These are phyloP conservation scores for Perizoma flavofasciatum DNA, from an alignment of 2,888 invertebrate species.

Conservation along the genomic window DNA sequence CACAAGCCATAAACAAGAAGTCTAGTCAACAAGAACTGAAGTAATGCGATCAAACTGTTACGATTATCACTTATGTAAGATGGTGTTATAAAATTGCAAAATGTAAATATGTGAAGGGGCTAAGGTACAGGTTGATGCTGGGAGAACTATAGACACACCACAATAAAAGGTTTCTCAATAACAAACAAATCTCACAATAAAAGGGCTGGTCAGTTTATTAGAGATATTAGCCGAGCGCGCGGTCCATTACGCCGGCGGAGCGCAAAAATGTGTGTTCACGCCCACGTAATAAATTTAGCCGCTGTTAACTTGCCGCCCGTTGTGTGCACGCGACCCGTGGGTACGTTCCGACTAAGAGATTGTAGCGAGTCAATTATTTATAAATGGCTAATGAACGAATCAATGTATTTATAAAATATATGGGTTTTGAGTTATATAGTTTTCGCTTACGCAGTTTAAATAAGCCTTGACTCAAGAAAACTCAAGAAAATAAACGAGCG, in stretches of 20 bases:
- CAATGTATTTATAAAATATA: too few species aligned
- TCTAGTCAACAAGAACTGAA: too few species aligned
- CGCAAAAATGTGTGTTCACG: constrained; percentile 63
- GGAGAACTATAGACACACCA: background rate
- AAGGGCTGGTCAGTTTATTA: constrained; percentile 48
- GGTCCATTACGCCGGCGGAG: constrained; percentile 50
- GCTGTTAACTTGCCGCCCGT: constrained; percentile 57
- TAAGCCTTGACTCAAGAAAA: too few species aligned
- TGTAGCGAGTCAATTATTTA: constrained; percentile 19
- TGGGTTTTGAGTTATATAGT: too few species aligned
- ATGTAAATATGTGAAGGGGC: too few species aligned
- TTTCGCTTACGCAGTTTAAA: too few species aligned
- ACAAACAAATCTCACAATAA: constrained; percentile 25
- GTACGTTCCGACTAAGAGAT: constrained; percentile 15
- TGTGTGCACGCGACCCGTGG: constrained; percentile 42
- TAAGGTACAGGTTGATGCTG: background rate
- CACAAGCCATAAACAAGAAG: too few species aligned
- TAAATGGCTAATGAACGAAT: too few species aligned
- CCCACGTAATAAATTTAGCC: constrained; percentile 74
- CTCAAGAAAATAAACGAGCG: too few species aligned
- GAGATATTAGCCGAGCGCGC: constrained; percentile 45
- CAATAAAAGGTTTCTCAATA: constrained; percentile 26
- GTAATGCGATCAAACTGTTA: too few species aligned
- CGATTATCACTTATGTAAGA: too few species aligned
- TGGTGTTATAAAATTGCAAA: too few species aligned